A percentile compares a stretch with the other conserved stretches of the same genome.
phyloP scores from a whole-genome alignment of 2,113 vertebrate genomes.

The Eublepharis macularius region DNA sequence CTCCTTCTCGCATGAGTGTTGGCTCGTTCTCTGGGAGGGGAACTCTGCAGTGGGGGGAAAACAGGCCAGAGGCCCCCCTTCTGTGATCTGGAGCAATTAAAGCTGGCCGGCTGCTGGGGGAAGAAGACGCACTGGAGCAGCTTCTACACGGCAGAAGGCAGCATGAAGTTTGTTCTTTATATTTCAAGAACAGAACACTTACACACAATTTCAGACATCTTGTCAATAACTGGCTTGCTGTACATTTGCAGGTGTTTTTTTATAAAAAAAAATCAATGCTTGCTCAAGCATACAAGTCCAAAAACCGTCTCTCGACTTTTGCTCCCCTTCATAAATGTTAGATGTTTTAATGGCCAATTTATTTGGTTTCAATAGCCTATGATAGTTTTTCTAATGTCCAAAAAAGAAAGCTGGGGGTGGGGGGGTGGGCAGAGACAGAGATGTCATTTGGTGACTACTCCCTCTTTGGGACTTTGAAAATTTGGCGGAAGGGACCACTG shows the following conservation, averaged over 20 bases:
- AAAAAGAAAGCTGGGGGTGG: neutral
- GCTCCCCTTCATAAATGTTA: neutral
- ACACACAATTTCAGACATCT: neutral
- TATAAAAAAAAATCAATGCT: neutral
- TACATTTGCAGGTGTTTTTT: neutral
- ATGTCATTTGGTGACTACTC: conserved; percentile 7
- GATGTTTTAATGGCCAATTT: conserved; percentile 11
- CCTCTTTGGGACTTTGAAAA: conserved; percentile 31
- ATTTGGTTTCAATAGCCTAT: conserved; percentile 19
- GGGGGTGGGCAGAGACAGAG: neutral
- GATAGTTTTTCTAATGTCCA: conserved; percentile 6
- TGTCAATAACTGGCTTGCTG: neutral
- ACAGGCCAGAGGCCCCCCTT: neutral
- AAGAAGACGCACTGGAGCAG: too few relatives aligned
- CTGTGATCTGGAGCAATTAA: neutral
- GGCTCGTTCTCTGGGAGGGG: neutral
- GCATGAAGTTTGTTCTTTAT: neutral
- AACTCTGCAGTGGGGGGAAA: neutral
- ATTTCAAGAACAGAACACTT: neutral
- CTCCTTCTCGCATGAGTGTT: neutral
- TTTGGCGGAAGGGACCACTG: conserved; percentile 17
- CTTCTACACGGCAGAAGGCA: neutral
- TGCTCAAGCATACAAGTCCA: conserved; percentile 28
- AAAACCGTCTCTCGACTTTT: conserved; percentile 21
- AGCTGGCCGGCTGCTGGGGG: neutral